These are phyloP conservation scores for Pipa parva DNA, from an alignment of 2,113 vertebrate species.

Conservation along the genomic window DNA sequence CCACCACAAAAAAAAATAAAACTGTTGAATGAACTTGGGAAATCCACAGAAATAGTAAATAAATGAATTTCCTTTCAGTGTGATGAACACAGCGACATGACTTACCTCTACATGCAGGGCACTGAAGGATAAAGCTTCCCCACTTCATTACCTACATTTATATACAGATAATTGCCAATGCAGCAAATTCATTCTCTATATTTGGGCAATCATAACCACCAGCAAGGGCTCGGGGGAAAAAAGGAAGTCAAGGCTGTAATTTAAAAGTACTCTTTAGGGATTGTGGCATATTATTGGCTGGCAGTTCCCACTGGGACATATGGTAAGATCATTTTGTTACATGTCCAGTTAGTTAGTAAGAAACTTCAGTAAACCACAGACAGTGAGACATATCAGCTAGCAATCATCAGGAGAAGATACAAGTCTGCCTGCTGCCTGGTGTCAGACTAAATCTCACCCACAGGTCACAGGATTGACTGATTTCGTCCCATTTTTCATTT, in stretches of 20 bases:
- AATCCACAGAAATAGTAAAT: too few relatives aligned
- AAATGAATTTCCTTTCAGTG: background rate
- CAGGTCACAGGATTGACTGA: too few relatives aligned
- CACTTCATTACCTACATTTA: conserved; percentile 10
- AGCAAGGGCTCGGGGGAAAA: conserved; percentile 3
- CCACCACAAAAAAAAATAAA: too few relatives aligned
- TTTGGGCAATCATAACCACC: conserved; percentile 14
- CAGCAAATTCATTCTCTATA: conserved; percentile 23
- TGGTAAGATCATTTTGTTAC: conserved; percentile 22
- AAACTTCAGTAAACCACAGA: too few relatives aligned
- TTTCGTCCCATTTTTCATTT: too few relatives aligned
- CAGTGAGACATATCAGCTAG: too few relatives aligned
- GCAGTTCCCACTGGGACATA: background rate
- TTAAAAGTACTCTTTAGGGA: background rate
- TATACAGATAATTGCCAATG: background rate
- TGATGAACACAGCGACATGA: background rate
- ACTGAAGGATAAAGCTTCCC: conserved; percentile 12
- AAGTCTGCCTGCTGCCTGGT: too few relatives aligned
- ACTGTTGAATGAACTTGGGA: too few relatives aligned
- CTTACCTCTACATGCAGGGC: conserved; percentile 36
- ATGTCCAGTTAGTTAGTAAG: too few relatives aligned
- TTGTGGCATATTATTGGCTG: conserved; percentile 8
- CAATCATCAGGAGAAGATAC: too few relatives aligned
- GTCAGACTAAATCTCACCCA: too few relatives aligned
- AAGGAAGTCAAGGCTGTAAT: background rate